A percentile compares a stretch with the other conserved stretches of the same genome.
Evolutionary conservation across 1,140 invertebrate genomes (phyloP).

Genomic region (Mya arenaria): DNA sequence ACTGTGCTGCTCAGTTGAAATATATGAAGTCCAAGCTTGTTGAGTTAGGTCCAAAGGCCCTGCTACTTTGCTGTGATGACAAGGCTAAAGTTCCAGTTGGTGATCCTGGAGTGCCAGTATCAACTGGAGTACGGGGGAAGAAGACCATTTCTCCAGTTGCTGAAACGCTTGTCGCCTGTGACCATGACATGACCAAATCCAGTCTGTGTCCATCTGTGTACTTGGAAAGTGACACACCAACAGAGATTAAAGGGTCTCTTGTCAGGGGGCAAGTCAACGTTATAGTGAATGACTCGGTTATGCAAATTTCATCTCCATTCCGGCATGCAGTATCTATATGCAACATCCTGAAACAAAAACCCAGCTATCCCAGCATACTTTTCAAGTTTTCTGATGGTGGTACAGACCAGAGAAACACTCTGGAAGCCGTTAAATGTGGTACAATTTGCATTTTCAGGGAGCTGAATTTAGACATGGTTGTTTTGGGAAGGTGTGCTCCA

Average conservation of each 20-base stretch:
- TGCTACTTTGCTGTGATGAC: constrained; percentile 33
- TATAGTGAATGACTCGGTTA: constrained; percentile 18
- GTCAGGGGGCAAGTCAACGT: neutral
- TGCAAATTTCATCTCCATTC: constrained; percentile 10
- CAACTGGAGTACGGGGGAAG: constrained; percentile 42
- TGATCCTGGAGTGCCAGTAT: constrained; percentile 5
- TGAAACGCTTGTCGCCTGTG: neutral
- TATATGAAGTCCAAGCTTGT: constrained; percentile 33
- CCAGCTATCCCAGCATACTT: too few relatives aligned
- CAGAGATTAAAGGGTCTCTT: constrained; percentile 1
- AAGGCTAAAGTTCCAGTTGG: constrained; percentile 29
- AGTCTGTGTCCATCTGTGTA: neutral
- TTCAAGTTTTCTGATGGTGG: constrained; percentile 6
- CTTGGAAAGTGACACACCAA: neutral
- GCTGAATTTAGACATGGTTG: neutral
- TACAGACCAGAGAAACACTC: neutral
- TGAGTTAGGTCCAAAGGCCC: constrained; percentile 3
- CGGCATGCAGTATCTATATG: constrained; percentile 10
- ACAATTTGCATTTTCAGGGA: neutral
- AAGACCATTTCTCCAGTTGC: neutral
- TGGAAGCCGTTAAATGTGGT: neutral
- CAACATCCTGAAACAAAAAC: constrained; percentile 1
- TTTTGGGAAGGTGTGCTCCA: neutral
- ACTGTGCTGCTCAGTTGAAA: constrained; percentile 38
- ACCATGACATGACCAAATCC: constrained; percentile 43